Conservation (phyloP, 2,888 invertebrate species). For the Scrobipalpa atriplicella region DNA sequence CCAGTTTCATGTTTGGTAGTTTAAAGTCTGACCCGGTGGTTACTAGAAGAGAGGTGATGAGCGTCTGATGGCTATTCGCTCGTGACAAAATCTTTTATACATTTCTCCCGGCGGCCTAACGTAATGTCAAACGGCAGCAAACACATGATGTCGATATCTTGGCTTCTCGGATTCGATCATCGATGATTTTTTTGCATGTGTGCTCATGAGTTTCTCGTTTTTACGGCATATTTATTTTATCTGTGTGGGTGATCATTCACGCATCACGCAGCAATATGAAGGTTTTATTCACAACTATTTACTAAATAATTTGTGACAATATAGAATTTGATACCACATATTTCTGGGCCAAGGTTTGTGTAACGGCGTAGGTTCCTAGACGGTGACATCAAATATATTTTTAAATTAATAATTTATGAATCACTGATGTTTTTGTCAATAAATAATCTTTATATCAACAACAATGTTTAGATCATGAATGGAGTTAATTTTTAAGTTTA, state of each 20-base stretch:
- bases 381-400: constrained; percentile 14
- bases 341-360: constrained; percentile 37
- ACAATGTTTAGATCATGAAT: not conserved
- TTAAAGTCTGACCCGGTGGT: constrained; percentile 56
- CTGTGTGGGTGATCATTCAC: constrained; percentile 41
- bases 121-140: constrained; percentile 68
- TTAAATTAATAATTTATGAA: not conserved
- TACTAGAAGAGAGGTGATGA: constrained; percentile 64
- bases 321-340: constrained; percentile 42
- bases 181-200: constrained; percentile 47
- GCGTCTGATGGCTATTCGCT: constrained; percentile 66
- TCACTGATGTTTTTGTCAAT: not conserved
- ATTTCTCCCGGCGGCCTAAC: constrained; percentile 66
- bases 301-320: constrained; percentile 58
- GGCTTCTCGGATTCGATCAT: constrained; percentile 62
- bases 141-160: constrained; percentile 67
- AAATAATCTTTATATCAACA: not conserved
- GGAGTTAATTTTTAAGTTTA: too few species aligned
- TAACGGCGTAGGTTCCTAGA: constrained; percentile 1
- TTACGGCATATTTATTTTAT: constrained; percentile 38
- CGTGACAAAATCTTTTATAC: constrained; percentile 73
- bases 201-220: constrained; percentile 30
- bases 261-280: constrained; percentile 46
- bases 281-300: constrained; percentile 57
- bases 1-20: constrained; percentile 71